A percentile compares a stretch with the other conserved stretches of the same genome.
phyloP scores from a whole-genome alignment of 2,113 vertebrate genomes.

The Saccopteryx bilineata region DNA sequence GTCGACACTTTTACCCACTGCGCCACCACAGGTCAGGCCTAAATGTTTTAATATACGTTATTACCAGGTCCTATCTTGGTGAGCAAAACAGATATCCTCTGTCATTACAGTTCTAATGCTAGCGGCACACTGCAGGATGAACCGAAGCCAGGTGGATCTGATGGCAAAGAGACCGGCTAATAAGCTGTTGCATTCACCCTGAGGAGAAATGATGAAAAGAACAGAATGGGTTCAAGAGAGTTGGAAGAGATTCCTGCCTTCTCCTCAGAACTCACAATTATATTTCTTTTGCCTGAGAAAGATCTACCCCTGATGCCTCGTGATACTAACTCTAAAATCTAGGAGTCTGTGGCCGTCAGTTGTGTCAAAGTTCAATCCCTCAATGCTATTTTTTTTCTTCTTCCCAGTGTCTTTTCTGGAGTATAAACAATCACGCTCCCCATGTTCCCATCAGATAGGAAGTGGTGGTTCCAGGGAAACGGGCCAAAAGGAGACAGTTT shows the following conservation, averaged over 20 bases:
- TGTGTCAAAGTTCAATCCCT: constrained; percentile 46
- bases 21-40: no score
- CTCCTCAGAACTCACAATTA: neutral
- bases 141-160: neutral
- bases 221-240: neutral
- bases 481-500: constrained; percentile 75
- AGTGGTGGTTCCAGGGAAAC: constrained; percentile 70
- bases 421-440: constrained; percentile 64
- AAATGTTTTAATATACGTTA: neutral
- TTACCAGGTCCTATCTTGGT: neutral
- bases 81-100: neutral
- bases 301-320: neutral
- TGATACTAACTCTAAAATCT: constrained; percentile 25
- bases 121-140: neutral
- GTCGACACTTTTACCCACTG: no score
- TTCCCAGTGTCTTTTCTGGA: constrained; percentile 71
- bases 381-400: constrained; percentile 53
- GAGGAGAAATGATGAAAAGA: neutral
- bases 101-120: neutral
- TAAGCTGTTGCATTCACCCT: neutral
- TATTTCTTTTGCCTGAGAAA: constrained; percentile 5
- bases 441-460: constrained; percentile 76
- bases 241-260: neutral
- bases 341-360: neutral
- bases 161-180: neutral